These are phyloP conservation scores for Silurus aristotelis DNA, from an alignment of 2,797 vertebrate genomes.

Conservation along the genomic window DNA sequence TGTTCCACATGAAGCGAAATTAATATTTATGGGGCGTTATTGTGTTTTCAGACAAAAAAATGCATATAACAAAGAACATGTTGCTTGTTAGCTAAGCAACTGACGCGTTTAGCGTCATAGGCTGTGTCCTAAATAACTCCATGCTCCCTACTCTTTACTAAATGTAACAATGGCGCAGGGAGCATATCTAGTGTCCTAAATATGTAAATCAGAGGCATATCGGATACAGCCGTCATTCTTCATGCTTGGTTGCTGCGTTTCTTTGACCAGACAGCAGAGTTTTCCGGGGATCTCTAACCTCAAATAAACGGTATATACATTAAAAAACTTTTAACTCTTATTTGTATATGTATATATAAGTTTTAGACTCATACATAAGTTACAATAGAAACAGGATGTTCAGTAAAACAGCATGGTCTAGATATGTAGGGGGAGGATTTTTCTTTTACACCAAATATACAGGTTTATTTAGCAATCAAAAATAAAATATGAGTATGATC, in stretches of 20 bases:
- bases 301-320: neutral
- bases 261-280: neutral
- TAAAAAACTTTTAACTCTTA: too few species aligned
- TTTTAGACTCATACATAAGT: too few species aligned
- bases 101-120: neutral
- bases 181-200: neutral
- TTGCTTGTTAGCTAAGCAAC: neutral
- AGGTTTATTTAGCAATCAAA: too few species aligned
- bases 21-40: neutral
- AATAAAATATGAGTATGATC: too few species aligned
- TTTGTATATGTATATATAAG: too few species aligned
- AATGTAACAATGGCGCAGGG: neutral
- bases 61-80: neutral
- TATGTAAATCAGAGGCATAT: neutral
- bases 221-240: slow-evolving; percentile 16
- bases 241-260: slow-evolving; percentile 14
- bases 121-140: neutral
- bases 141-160: neutral
- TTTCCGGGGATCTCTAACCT: neutral
- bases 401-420: too few species aligned
- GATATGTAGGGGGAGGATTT: too few species aligned
- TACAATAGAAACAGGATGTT: too few species aligned
- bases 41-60: neutral
- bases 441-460: too few species aligned
- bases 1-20: too few species aligned